Base-by-base conservation (phyloP, 2,888 invertebrate genomes). In the Nesidiocoris tenuis region DNA sequence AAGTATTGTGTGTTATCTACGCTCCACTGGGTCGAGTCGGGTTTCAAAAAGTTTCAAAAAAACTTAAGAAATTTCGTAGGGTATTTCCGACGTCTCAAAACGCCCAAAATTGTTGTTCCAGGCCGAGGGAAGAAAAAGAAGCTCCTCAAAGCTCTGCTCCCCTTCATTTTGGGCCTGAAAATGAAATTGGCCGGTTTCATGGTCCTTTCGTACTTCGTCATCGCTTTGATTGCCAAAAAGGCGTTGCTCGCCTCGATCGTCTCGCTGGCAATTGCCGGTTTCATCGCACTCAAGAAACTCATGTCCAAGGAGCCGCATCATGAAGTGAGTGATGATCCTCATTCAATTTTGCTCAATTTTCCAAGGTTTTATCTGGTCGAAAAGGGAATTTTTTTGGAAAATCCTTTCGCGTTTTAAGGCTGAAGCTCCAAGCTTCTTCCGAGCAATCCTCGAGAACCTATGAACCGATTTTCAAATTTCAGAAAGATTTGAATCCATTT, bases 201-300 rank as follows among this genome's bases (percentile, higher is more conserved):
- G 56, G 84, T 86, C 61, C 83, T 88, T 68, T 84, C 86, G 22
- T 87, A 87, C 83, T 85, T 89, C 82, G 87, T 85, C 66, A 85
- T 88, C 79, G 86, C 87, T 63, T 82, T 89, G 78, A 82, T 89
- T 80, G 89, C 89, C 80, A 89, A 89, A 84, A 89, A 89, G 82
- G 89, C 89, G 70, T 84, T 89, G 79, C 81, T 88, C 79, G 86
- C 87, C 0, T 87, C 88, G 5, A 82, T 88, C 75, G 83, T 89
- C 78, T 88, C 89, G 1, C 85, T 89, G 80, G 85, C 87, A 80
- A 84, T 89, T 80, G 87, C 88, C 21, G 84, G 86, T 70, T 87
- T 88, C 83, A 81, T 86, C 79, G 79, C 82, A 70, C 79, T 81
- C 78, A 81, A 78, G 78, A 82, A 82, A 76, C 79, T 82, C 71